Conservation (phyloP, 2,888 invertebrate species). For the Smittia aterrima region DNA sequence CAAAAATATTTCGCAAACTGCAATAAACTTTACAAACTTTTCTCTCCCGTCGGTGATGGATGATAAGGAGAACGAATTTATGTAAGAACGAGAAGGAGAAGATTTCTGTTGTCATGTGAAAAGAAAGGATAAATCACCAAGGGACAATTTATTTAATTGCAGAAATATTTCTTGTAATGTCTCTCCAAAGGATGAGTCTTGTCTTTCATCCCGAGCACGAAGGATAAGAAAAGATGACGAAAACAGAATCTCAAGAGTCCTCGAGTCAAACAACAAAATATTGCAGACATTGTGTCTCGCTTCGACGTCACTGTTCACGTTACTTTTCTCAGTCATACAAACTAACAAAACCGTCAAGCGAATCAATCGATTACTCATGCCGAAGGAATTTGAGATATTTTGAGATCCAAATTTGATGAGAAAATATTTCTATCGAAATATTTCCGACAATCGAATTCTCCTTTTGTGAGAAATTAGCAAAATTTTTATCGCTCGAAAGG, state of each 20-base stretch:
- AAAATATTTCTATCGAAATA: neutral
- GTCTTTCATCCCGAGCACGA: neutral
- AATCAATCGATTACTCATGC: slow-evolving; percentile 37
- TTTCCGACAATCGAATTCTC: neutral
- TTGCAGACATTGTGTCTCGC: no score
- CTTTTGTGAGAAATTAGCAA: neutral
- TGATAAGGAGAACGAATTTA: neutral
- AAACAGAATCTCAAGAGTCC: slow-evolving; percentile 21
- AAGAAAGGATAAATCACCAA: neutral
- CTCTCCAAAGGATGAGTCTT: neutral
- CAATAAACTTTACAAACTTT: neutral
- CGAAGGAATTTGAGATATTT: neutral
- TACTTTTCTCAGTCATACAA: neutral
- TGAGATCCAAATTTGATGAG: neutral
- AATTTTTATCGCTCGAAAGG: neutral
- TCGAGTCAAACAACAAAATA: slow-evolving; percentile 14
- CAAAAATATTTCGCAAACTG: neutral
- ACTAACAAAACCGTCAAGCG: slow-evolving; percentile 33
- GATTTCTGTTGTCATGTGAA: neutral
- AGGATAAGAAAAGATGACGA: neutral
- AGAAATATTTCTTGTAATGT: neutral
- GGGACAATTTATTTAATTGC: slow-evolving; percentile 34
- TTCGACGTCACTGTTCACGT: neutral
- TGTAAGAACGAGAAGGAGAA: neutral
- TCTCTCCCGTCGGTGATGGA: neutral